phyloP scores from a whole-genome alignment of 2,888 invertebrate genomes.

The Drosophila nr. perissopoda region DNA sequence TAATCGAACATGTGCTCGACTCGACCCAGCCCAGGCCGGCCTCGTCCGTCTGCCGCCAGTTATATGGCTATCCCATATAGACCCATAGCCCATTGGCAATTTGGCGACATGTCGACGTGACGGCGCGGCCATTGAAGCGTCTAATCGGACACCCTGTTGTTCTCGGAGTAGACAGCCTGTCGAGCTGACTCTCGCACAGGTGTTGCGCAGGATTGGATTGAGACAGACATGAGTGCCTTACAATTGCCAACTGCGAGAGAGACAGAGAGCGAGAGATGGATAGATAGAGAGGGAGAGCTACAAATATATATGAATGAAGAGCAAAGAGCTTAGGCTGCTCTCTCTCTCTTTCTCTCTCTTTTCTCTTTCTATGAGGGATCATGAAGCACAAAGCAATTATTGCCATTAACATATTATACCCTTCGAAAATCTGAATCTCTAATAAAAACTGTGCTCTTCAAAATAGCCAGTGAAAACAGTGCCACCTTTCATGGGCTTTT shows the following conservation, averaged over 20 bases:
- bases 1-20: conserved; percentile 67
- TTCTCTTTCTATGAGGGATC: not conserved
- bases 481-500: not conserved
- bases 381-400: not conserved
- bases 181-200: conserved; percentile 48
- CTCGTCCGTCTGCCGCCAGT: conserved; percentile 1
- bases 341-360: not conserved
- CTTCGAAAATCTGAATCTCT: not conserved
- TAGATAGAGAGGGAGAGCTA: not conserved
- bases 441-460: not conserved
- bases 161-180: conserved; percentile 33
- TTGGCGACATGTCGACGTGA: conserved; percentile 36
- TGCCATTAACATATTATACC: not conserved
- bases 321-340: not conserved
- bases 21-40: not conserved
- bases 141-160: conserved; percentile 47
- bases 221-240: conserved; percentile 6
- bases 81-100: conserved; percentile 23
- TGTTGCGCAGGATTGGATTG: conserved; percentile 56
- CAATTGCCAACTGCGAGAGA: conserved; percentile 18
- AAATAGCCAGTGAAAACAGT: not conserved
- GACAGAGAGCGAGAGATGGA: not conserved
- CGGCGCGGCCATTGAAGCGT: conserved; percentile 63
- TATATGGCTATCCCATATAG: conserved; percentile 3
- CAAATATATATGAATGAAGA: not conserved